Evolutionary conservation across 2,797 vertebrate genomes (phyloP).

Genomic region (Chaenodraco wilsoni): DNA sequence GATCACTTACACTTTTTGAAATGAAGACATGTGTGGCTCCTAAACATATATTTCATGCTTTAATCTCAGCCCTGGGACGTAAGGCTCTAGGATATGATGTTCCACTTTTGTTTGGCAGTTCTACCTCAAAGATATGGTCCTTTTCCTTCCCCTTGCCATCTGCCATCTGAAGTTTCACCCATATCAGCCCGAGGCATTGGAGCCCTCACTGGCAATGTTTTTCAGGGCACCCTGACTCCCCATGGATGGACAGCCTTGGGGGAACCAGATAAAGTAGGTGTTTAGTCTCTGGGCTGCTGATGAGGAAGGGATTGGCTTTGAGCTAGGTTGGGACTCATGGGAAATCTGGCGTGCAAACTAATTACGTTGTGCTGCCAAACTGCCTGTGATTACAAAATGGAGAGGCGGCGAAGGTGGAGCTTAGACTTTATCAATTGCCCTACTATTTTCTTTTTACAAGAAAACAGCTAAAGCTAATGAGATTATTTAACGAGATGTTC

Average conservation of each 20-base stretch:
- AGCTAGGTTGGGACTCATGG: slow-evolving; percentile 83
- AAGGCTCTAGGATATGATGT: slow-evolving; percentile 72
- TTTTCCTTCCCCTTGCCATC: slow-evolving; percentile 81
- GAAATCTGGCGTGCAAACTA: slow-evolving; percentile 86
- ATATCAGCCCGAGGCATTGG: slow-evolving; percentile 81
- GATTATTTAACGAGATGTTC: slow-evolving; percentile 67
- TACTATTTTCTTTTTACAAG: slow-evolving; percentile 71
- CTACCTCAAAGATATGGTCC: slow-evolving; percentile 80
- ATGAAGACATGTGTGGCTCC: slow-evolving; percentile 71
- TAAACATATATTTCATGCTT: slow-evolving; percentile 76
- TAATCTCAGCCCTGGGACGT: slow-evolving; percentile 77
- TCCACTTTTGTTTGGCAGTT: slow-evolving; percentile 80
- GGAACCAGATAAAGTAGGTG: slow-evolving; percentile 85
- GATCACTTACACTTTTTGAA: slow-evolving; percentile 73
- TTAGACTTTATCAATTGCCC: slow-evolving; percentile 79
- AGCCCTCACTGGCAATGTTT: slow-evolving; percentile 80
- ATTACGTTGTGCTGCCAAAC: slow-evolving; percentile 82
- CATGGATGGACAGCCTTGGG: slow-evolving; percentile 79
- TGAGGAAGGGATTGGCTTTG: slow-evolving; percentile 80
- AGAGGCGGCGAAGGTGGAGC: slow-evolving; percentile 77
- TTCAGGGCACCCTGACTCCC: slow-evolving; percentile 81
- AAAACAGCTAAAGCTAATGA: slow-evolving; percentile 71
- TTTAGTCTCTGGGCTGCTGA: slow-evolving; percentile 84
- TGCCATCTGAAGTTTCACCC: slow-evolving; percentile 84
- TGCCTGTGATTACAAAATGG: slow-evolving; percentile 82